Conservation (phyloP, 1,140 invertebrate genomes). For the Bombyx mandarina region DNA sequence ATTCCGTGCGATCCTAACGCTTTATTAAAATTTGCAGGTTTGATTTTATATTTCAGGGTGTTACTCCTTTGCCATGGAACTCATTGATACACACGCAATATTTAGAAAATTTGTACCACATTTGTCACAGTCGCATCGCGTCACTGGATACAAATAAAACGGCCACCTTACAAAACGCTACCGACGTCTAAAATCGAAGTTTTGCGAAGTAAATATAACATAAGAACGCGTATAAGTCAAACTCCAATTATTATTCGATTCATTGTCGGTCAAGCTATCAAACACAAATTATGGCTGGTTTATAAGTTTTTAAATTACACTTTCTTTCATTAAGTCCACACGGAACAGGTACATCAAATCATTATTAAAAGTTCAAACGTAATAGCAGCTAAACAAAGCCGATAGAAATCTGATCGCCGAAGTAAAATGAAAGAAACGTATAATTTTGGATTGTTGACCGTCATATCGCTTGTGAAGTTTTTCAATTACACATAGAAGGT, state of each 20-base stretch:
- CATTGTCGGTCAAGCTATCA: background rate
- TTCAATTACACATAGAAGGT: slow-evolving; percentile 44
- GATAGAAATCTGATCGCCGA: slow-evolving; percentile 46
- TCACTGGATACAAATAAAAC: no score
- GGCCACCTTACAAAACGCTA: no score
- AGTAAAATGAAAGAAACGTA: slow-evolving; percentile 34
- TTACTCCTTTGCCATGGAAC: no score
- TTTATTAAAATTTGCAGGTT: no score
- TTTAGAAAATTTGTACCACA: no score
- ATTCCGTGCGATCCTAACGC: no score
- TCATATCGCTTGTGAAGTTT: slow-evolving; percentile 59
- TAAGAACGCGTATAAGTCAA: no score
- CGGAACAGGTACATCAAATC: slow-evolving; percentile 4
- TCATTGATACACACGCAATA: no score
- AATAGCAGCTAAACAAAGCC: slow-evolving; percentile 42
- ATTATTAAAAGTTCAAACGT: slow-evolving; percentile 62
- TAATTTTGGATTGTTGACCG: slow-evolving; percentile 48
- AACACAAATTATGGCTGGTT: background rate
- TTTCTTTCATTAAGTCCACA: background rate
- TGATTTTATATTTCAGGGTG: no score
- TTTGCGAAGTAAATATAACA: background rate
- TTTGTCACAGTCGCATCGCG: no score
- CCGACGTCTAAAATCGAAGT: background rate
- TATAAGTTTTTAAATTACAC: slow-evolving; percentile 2
- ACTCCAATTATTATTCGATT: no score